Percentiles rank a stretch among this genome's conserved stretches.
These are phyloP conservation scores for Galeopterus variegatus DNA, from an alignment of 2,113 vertebrate genomes.

Conservation along the genomic window DNA sequence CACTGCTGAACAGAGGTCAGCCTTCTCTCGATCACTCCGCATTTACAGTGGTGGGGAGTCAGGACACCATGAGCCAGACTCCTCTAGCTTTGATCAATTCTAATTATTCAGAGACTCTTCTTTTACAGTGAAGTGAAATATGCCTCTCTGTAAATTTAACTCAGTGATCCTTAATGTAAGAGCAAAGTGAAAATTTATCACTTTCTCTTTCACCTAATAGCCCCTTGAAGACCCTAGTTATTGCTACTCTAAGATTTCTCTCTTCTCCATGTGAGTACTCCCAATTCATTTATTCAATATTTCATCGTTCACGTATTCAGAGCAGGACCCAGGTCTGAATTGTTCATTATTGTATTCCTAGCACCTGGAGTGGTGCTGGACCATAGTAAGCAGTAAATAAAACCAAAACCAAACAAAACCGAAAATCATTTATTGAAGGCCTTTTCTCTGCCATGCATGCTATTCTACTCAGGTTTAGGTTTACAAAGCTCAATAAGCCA, in stretches of 20 bases:
- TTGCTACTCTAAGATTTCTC: not conserved
- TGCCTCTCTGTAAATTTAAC: not conserved
- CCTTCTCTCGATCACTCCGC: not conserved
- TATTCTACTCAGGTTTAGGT: not conserved
- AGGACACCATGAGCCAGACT: not conserved
- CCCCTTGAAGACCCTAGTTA: not conserved
- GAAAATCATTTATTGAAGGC: not conserved
- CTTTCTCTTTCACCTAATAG: not conserved
- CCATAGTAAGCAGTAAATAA: not conserved
- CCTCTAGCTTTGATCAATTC: not conserved
- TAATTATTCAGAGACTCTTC: conserved; percentile 1
- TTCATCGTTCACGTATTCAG: not conserved
- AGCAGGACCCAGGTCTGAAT: not conserved
- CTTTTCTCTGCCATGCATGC: not conserved
- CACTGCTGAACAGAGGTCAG: not conserved
- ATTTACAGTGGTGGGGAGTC: not conserved
- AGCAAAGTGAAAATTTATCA: not conserved
- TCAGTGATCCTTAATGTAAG: not conserved
- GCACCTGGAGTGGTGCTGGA: not conserved
- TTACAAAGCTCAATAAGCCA: not conserved
- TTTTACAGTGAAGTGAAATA: not conserved
- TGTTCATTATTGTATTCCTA: not conserved
- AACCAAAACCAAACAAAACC: not conserved
- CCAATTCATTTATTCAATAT: not conserved
- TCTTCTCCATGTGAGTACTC: not conserved